phyloP scores from a whole-genome alignment of 1,140 invertebrate genomes.

The Drosophila chauvacae region DNA sequence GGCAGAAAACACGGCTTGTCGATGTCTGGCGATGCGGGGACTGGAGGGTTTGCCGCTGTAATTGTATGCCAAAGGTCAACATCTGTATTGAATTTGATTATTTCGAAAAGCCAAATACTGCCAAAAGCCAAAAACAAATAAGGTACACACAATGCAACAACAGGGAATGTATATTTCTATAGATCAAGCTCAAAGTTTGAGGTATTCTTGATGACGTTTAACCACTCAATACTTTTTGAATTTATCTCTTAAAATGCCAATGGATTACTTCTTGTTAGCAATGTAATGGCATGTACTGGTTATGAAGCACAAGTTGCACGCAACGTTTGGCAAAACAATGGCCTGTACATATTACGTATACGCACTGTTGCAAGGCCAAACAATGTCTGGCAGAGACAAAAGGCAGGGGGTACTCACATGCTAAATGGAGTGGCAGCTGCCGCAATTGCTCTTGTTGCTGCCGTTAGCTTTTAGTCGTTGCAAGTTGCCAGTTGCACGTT shows the following conservation, averaged over 20 bases:
- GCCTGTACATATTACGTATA: slow-evolving; percentile 64
- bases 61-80: slow-evolving; percentile 74
- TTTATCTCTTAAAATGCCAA: neutral
- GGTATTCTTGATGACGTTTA: slow-evolving; percentile 1
- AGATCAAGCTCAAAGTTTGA: neutral
- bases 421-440: slow-evolving; percentile 48
- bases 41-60: slow-evolving; percentile 36
- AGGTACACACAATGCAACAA: slow-evolving; percentile 2
- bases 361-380: slow-evolving; percentile 58
- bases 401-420: slow-evolving; percentile 13
- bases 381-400: slow-evolving; percentile 32
- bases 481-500: slow-evolving; percentile 18
- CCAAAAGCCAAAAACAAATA: slow-evolving; percentile 14
- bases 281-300: slow-evolving; percentile 19
- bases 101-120: slow-evolving; percentile 29
- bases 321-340: slow-evolving; percentile 29
- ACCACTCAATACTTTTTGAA: neutral
- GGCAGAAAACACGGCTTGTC: slow-evolving; percentile 19
- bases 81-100: slow-evolving; percentile 51
- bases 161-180: neutral
- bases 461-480: slow-evolving; percentile 6
- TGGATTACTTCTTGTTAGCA: neutral
- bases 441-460: slow-evolving; percentile 35
- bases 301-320: slow-evolving; percentile 41
- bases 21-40: neutral